phyloP scores from a whole-genome alignment of 1,140 invertebrate genomes.

The Hyposmocoma kahamanoa region DNA sequence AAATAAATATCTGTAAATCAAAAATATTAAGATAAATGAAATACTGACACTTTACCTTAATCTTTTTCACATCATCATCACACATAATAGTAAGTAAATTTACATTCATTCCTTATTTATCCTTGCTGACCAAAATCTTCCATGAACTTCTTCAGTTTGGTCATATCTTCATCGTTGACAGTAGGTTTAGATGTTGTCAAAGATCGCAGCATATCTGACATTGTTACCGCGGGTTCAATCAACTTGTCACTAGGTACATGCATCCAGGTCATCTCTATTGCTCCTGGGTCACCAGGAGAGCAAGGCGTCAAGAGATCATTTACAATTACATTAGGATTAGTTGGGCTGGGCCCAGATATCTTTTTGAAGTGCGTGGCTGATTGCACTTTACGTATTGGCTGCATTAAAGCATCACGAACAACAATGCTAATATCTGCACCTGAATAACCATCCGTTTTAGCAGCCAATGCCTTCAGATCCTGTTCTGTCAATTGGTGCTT shows the following conservation, averaged over 20 bases:
- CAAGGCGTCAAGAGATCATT: slow-evolving; percentile 97
- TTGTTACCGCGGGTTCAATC: slow-evolving; percentile 94
- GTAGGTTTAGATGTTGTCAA: slow-evolving; percentile 96
- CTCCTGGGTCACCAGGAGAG: slow-evolving; percentile 94
- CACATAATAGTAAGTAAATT: too few relatives aligned
- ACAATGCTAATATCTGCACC: slow-evolving; percentile 99
- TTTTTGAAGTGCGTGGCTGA: slow-evolving; percentile 97
- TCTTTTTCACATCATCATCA: too few relatives aligned
- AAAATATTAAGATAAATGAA: too few relatives aligned
- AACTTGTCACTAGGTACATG: slow-evolving; percentile 97
- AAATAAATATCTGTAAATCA: too few relatives aligned
- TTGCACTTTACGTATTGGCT: slow-evolving; percentile 98
- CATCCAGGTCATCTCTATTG: slow-evolving; percentile 98
- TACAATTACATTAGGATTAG: slow-evolving; percentile 86
- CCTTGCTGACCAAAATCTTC: slow-evolving; percentile 99
- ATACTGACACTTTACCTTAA: too few relatives aligned
- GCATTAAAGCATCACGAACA: slow-evolving; percentile 98
- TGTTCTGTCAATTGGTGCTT: slow-evolving; percentile 88
- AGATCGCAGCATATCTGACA: slow-evolving; percentile 96
- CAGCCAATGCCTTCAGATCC: slow-evolving; percentile 90
- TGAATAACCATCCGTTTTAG: slow-evolving; percentile 95
- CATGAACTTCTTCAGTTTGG: slow-evolving; percentile 96
- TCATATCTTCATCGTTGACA: slow-evolving; percentile 96
- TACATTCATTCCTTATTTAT: too few relatives aligned
- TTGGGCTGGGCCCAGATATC: slow-evolving; percentile 89